These are phyloP conservation scores for Cardiocondyla obscurior DNA, from an alignment of 1,140 invertebrate species.

Conservation along the genomic window DNA sequence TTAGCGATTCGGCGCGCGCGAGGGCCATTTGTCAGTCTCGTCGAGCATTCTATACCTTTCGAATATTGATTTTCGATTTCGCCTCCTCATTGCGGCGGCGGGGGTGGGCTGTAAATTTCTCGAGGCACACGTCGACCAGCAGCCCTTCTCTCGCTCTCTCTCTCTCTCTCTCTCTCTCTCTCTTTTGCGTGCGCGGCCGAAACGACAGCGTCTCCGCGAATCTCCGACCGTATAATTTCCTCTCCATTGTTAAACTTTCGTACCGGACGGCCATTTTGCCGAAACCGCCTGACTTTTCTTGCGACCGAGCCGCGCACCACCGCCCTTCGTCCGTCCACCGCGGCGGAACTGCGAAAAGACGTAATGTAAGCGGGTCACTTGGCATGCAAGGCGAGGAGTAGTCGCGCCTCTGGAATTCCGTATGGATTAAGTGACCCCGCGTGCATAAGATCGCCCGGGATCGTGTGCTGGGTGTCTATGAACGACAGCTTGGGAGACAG, in stretches of 20 bases:
- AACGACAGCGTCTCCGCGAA: conserved; percentile 49
- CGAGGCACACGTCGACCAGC: conserved; percentile 33
- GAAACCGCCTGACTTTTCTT: conserved; percentile 47
- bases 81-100: conserved; percentile 39
- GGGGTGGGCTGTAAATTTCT: conserved; percentile 45
- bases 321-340: conserved; percentile 27
- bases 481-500: not conserved
- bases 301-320: not conserved
- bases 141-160: not conserved
- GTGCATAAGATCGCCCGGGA: conserved; percentile 52
- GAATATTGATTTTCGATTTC: conserved; percentile 57
- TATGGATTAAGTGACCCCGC: conserved; percentile 72
- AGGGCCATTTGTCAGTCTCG: conserved; percentile 50
- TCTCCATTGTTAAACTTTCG: conserved; percentile 52
- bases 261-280: conserved; percentile 52
- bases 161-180: not conserved
- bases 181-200: not conserved
- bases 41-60: conserved; percentile 52
- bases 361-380: conserved; percentile 69
- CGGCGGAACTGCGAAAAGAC: conserved; percentile 29
- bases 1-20: conserved; percentile 45
- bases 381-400: conserved; percentile 68
- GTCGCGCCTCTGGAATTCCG: conserved; percentile 67
- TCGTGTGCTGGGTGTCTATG: conserved; percentile 31
- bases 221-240: conserved; percentile 55